phyloP scores from a whole-genome alignment of 2,888 invertebrate species.

The Cephus runcator region DNA sequence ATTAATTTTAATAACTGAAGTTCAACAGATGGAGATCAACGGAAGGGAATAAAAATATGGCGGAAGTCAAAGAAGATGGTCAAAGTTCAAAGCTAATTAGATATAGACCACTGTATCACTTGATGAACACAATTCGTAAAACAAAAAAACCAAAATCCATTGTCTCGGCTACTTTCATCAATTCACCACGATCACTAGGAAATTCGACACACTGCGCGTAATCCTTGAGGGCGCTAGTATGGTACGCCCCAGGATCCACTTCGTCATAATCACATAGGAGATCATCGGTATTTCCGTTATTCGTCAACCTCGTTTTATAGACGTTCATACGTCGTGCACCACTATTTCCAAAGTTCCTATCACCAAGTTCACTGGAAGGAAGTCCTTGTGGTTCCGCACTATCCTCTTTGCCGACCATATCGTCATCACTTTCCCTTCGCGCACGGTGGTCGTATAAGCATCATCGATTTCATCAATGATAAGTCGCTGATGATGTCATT shows the following conservation, averaged over 20 bases:
- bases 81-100: background rate
- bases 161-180: slow-evolving; percentile 13
- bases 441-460: background rate
- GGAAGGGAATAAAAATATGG: background rate
- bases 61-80: background rate
- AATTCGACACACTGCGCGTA: slow-evolving; percentile 24
- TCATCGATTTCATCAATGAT: background rate
- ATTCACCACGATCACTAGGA: slow-evolving; percentile 24
- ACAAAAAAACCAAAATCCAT: background rate
- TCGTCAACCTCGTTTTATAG: background rate
- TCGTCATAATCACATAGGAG: background rate
- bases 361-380: background rate
- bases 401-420: slow-evolving; percentile 4
- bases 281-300: background rate
- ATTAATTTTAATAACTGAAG: background rate
- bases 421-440: slow-evolving; percentile 19
- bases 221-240: slow-evolving; percentile 9
- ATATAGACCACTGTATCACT: slow-evolving; percentile 34
- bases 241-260: background rate
- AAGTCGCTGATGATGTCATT: background rate
- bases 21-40: background rate
- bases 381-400: background rate
- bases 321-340: background rate
- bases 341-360: background rate
- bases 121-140: slow-evolving; percentile 23